Base-by-base conservation (phyloP, 2,888 invertebrate genomes). In the Coelinius sp. region DNA sequence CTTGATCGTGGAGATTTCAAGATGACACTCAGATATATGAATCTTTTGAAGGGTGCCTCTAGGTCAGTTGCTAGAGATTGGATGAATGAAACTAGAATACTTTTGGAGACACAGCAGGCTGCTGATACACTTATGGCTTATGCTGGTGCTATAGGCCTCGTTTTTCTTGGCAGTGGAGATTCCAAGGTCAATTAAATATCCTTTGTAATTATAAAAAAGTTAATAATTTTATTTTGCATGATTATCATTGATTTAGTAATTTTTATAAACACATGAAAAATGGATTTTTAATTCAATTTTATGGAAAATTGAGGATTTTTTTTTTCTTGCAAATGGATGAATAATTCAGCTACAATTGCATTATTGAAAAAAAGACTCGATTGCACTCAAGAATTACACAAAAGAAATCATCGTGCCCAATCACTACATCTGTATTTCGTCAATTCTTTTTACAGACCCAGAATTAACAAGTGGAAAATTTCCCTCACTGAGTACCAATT, bases 91-190 rank as follows among this genome's bases (percentile, higher is more conserved):
- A 92, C 96, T 0, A 91, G 93, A 68, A 91, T 94, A 64, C 91
- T 95, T 77, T 89, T 98, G 76, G 98, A 98, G 89, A 95, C 96
- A 8, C 92, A 94, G 84, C 97, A 97, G 88, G 97, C 97, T 10
- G 95, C 97, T 8, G 93, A 95, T 83, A 94, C 95, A 0, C 89
- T 99, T 27, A 91, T 97, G 85, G 95, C 97, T 0, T 95, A 97
- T 85, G 97, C 97, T 3, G 93, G 95, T 0, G 94, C 96, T 0
- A 91, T 93, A 77, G 93, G 93, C 25, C 88, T 94, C 68, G 85
- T 89, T 81, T 90, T 90, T 84, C 85, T 89, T 56, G 84, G 83
- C 27, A 82, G 80, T 77, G 85, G 85, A 53, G 82, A 83, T 67
- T 77, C 81, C 49, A 83, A 85, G 84, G 85, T 85, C 20, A 2